A percentile compares a stretch with the other conserved stretches of the same genome.
phyloP scores from a whole-genome alignment of 2,888 invertebrate species.

The Protonemura montana region DNA sequence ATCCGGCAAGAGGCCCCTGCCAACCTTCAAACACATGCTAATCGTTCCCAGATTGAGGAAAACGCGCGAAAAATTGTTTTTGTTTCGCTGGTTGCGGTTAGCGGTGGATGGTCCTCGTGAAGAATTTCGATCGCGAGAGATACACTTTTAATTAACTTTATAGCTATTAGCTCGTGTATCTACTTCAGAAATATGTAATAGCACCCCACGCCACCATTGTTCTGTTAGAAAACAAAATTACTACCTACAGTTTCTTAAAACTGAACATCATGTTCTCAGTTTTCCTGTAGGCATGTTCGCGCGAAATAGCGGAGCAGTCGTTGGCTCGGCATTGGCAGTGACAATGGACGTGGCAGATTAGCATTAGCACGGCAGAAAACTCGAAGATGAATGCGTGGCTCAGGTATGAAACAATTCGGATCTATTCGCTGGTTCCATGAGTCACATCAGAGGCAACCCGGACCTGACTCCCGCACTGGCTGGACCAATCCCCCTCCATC shows the following conservation, averaged over 20 bases:
- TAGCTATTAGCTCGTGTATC: background rate
- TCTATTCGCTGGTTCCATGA: background rate
- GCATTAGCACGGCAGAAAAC: too few species aligned
- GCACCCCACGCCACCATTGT: background rate
- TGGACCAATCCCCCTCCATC: background rate
- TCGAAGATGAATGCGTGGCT: too few species aligned
- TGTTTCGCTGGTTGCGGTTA: background rate
- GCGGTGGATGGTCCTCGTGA: background rate
- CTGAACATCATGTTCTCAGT: background rate
- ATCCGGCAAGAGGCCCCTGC: background rate
- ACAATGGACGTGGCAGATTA: background rate
- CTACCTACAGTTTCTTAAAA: background rate
- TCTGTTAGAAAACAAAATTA: background rate
- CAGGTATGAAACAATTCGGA: background rate
- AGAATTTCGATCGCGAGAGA: background rate
- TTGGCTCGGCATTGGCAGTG: background rate
- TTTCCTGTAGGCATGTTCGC: background rate
- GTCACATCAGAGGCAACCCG: background rate
- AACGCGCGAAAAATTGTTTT: background rate
- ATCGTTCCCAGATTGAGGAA: background rate
- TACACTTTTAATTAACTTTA: background rate
- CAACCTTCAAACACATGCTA: background rate
- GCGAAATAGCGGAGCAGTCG: background rate
- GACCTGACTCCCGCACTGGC: background rate
- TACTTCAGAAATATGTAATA: background rate